Conservation (phyloP, 2,888 invertebrate species). For the Andrena flavipes region DNA sequence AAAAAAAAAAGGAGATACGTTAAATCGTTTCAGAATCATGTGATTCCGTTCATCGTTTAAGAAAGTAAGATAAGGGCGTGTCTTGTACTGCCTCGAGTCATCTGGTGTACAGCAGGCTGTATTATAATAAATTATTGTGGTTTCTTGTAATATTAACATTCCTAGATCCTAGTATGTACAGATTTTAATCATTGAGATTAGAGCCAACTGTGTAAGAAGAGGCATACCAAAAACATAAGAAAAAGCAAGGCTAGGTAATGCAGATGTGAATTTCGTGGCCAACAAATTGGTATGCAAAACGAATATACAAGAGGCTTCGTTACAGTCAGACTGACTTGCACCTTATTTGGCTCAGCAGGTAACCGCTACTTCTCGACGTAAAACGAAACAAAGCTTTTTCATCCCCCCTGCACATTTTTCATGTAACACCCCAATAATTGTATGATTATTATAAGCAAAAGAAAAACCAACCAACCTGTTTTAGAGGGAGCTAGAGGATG, state of each 20-base stretch:
- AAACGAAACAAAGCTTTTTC: conserved; percentile 64
- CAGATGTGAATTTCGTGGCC: conserved; percentile 65
- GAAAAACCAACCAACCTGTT: conserved; percentile 62
- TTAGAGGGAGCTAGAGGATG: conserved; percentile 74
- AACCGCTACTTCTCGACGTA: conserved; percentile 68
- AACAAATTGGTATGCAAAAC: conserved; percentile 63
- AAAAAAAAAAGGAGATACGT: conserved; percentile 61
- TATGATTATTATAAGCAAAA: conserved; percentile 68
- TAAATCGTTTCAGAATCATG: conserved; percentile 61
- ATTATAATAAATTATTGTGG: conserved; percentile 84
- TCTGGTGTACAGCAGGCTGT: conserved; percentile 84
- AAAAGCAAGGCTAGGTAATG: conserved; percentile 52
- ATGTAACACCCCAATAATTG: conserved; percentile 67
- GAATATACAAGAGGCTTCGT: conserved; percentile 74
- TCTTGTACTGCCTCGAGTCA: conserved; percentile 82
- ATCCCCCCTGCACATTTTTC: conserved; percentile 74
- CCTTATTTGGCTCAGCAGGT: conserved; percentile 69
- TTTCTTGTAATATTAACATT: conserved; percentile 83
- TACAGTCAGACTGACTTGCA: conserved; percentile 74
- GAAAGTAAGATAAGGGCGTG: conserved; percentile 71
- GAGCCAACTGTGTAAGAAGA: conserved; percentile 72
- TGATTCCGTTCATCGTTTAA: conserved; percentile 66
- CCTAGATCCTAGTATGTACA: conserved; percentile 80
- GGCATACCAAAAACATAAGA: conserved; percentile 57
- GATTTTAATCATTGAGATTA: conserved; percentile 79